Evolutionary conservation across 2,888 invertebrate species (phyloP), one percentile per base, ranked within the genome.

Genomic region (Cephus rjabovi): DNA sequence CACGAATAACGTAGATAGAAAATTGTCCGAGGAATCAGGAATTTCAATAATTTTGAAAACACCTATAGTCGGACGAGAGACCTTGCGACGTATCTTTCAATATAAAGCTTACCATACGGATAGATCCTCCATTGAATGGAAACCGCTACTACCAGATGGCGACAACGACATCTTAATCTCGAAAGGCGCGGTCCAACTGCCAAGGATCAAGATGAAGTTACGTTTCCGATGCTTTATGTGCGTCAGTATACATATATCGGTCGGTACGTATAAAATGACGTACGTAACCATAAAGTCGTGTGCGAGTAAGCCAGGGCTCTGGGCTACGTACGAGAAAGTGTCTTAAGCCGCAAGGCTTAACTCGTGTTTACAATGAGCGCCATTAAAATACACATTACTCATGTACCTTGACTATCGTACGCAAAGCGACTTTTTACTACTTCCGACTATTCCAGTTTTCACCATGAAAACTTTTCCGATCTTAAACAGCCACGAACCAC

Each of bases 121-220:
- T 34, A 84, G 79, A 80, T 85, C 85, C 75, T 82, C 85, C 77
- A 82, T 81, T 34, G 85, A 87, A 79, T 83, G 83, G 74, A 86
- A 85, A 77, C 83, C 84, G 77, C 85, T 86, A 79, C 84, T 83
- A 73, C 80, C 81, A 73, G 85, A 85, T 80, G 83, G 81, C 79
- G 84, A 84, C 77, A 85, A 77, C 80, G 87, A 86, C 86, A 87
- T 82, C 78, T 68, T 76, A 75, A 80, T 80, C 40, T 40, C 73
- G 76, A 68, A 56, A 34, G 75, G 70, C 76, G 79, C 78, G 73
- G 78, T 73, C 76, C 80, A 79, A 81, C 79, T 74, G 70, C 69
- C 71, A 34, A 76, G 73, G 34, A 40, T 23, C 40, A 79, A 69
- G 56, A 31, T 75, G 80, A 80, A 40, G 15, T 77, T 80, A 70